Evolutionary conservation across 2,888 invertebrate species (phyloP), one percentile per base, ranked within the genome.

Genomic region (Ectemnius continuus): DNA sequence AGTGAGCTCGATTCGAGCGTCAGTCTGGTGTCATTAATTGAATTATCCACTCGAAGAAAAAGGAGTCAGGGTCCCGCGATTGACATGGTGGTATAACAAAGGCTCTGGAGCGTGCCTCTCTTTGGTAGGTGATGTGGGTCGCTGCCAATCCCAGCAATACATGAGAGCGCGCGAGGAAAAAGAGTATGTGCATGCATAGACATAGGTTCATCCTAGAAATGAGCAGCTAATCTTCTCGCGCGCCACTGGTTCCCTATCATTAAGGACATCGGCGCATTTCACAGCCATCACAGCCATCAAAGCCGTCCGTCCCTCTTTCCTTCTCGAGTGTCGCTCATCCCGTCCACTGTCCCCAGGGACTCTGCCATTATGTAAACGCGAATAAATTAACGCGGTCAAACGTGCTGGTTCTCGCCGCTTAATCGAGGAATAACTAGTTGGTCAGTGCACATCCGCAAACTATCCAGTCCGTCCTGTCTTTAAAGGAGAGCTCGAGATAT

Each of bases 41-140:
- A 52, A 52, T 52, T 52, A 52, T 14, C 52, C 52, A 14, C 52
- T 11, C 8, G 36, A 8, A 11, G 36, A 36, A 36, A 36, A 11
- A 11, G 36, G 36, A 36, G 36, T 52, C 5, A 16, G 52, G 14
- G 5, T 52, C 5, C 52, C 52, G 13, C 52, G 52, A 52, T 16
- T 52, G 52, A 52, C n/a, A 14, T 13, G 52, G 2, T 14, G 47
- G 52, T 11, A 16, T 16, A 14, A 52, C 14, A 52, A 52, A 52
- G 52, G 52, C 4, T 16, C 16, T 11, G 47, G 47, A 47, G 23
- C 23, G 47, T 4, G 47, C 13, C n/a, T 11, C 47, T n/a, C 47
- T 47, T 47, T 47, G 47, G 23, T 23, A 23, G 36, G 52, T 6
- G 52, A 52, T 52, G n/a, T 52, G 52, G 52, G 52, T 52, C 52